Evolutionary conservation across 2,113 vertebrate genomes (phyloP).

Genomic region (Coturnix japonica): DNA sequence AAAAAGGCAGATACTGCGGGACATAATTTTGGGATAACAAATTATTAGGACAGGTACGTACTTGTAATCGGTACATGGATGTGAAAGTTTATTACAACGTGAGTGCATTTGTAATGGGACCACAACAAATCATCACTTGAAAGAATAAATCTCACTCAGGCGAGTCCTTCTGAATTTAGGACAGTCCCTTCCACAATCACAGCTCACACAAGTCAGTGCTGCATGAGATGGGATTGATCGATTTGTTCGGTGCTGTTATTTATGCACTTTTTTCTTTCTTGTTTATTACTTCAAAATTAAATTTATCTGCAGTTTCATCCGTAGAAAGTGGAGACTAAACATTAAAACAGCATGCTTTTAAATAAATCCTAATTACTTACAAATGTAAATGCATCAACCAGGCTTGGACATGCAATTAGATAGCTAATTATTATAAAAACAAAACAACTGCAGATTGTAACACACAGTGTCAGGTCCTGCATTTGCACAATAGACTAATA

Average conservation of each 20-base stretch:
- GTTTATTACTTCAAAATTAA: conserved; percentile 70
- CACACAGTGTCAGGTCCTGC: not conserved
- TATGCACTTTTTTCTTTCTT: not conserved
- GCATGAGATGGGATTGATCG: not conserved
- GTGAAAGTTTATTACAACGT: not conserved
- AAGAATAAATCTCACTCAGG: not conserved
- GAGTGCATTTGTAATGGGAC: not conserved
- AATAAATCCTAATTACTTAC: conserved; percentile 76
- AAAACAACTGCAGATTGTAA: conserved; percentile 21
- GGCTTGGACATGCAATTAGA: conserved; percentile 71
- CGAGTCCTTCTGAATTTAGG: not conserved
- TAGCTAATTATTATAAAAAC: conserved; percentile 62
- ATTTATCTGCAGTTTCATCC: conserved; percentile 73
- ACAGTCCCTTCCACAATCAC: not conserved
- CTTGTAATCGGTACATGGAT: not conserved
- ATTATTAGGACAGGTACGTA: conserved; percentile 29
- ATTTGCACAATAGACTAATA: not conserved
- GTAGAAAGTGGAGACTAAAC: conserved; percentile 68
- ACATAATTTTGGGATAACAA: conserved; percentile 38
- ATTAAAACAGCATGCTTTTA: conserved; percentile 73
- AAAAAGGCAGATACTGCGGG: conserved; percentile 42
- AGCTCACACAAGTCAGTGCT: not conserved
- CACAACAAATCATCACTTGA: not conserved
- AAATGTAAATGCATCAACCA: conserved; percentile 68
- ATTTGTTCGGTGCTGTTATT: not conserved